Conservation (phyloP, 2,113 vertebrate genomes). For the Hiodon alosoides region DNA sequence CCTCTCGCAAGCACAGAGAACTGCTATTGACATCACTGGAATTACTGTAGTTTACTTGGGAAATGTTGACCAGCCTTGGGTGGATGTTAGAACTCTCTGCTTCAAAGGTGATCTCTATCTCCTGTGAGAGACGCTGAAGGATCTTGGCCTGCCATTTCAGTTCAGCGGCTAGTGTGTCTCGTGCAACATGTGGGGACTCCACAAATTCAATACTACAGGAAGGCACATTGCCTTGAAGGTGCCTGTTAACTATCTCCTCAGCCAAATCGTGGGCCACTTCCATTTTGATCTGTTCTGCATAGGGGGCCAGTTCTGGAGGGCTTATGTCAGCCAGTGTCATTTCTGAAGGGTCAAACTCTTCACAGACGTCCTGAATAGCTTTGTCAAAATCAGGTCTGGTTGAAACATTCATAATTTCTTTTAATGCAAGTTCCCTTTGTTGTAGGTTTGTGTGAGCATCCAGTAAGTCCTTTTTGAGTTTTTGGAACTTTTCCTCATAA, state of each 20-base stretch:
- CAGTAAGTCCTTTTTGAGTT: slow-evolving; percentile 72
- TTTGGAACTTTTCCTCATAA: slow-evolving; percentile 71
- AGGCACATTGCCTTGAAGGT: slow-evolving; percentile 40
- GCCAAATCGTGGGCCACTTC: slow-evolving; percentile 53
- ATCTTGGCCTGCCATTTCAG: slow-evolving; percentile 76
- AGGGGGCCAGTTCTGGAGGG: slow-evolving; percentile 52
- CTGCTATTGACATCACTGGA: slow-evolving; percentile 59
- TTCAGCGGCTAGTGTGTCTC: slow-evolving; percentile 74
- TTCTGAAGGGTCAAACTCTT: slow-evolving; percentile 51
- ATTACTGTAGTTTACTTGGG: slow-evolving; percentile 52
- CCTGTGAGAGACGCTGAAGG: slow-evolving; percentile 70
- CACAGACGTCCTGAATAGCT: slow-evolving; percentile 68
- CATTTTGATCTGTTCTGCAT: slow-evolving; percentile 57
- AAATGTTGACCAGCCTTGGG: slow-evolving; percentile 64
- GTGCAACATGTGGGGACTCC: slow-evolving; percentile 57
- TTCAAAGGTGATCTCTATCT: slow-evolving; percentile 62
- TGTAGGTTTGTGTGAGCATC: slow-evolving; percentile 69
- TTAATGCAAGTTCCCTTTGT: slow-evolving; percentile 71
- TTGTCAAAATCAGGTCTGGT: slow-evolving; percentile 66
- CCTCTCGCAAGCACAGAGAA: slow-evolving; percentile 78
- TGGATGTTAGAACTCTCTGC: slow-evolving; percentile 51
- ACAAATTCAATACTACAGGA: slow-evolving; percentile 51
- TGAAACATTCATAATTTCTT: slow-evolving; percentile 66
- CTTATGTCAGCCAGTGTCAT: slow-evolving; percentile 51
- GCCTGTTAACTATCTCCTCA: slow-evolving; percentile 54